Percentiles rank a stretch among this genome's conserved stretches.
These are phyloP conservation scores for Callyntrura guangdongensis DNA, from an alignment of 2,888 invertebrate species.

Conservation along the genomic window DNA sequence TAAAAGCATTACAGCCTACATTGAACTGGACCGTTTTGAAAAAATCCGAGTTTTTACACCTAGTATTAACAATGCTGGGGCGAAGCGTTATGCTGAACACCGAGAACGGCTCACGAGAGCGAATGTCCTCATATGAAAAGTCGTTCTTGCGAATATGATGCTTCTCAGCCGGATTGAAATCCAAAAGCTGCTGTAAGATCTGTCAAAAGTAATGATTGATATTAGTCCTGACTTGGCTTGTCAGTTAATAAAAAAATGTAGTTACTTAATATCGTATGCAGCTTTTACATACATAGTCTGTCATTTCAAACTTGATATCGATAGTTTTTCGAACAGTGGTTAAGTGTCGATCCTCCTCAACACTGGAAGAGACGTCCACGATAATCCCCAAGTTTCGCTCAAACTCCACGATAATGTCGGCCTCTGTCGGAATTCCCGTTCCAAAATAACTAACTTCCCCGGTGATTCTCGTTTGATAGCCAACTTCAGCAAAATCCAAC, in stretches of 20 bases:
- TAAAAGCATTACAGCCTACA: constrained; percentile 82
- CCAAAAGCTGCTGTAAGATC: constrained; percentile 3
- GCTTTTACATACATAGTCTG: constrained; percentile 72
- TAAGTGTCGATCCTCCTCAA: constrained; percentile 76
- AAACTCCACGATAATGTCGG: constrained; percentile 81
- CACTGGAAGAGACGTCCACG: constrained; percentile 65
- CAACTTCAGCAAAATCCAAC: constrained; percentile 82
- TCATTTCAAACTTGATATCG: constrained; percentile 80
- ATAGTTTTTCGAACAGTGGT: constrained; percentile 82
- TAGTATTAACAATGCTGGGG: constrained; percentile 81
- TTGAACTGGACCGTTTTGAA: constrained; percentile 82
- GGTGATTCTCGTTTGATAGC: constrained; percentile 79
- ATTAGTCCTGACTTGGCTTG: too few relatives aligned
- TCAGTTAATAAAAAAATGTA: too few relatives aligned
- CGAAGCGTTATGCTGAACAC: constrained; percentile 82
- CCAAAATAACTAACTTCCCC: constrained; percentile 81
- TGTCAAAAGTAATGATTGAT: too few relatives aligned
- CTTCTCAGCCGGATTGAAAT: neutral
- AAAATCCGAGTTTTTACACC: constrained; percentile 78
- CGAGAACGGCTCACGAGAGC: constrained; percentile 72
- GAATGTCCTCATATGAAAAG: constrained; percentile 54
- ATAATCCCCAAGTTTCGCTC: constrained; percentile 77
- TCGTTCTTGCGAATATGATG: neutral
- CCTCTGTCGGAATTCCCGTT: constrained; percentile 79
- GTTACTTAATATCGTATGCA: neutral